These are phyloP conservation scores for Galleria mellonella DNA, from an alignment of 1,140 invertebrate genomes.

Conservation along the genomic window DNA sequence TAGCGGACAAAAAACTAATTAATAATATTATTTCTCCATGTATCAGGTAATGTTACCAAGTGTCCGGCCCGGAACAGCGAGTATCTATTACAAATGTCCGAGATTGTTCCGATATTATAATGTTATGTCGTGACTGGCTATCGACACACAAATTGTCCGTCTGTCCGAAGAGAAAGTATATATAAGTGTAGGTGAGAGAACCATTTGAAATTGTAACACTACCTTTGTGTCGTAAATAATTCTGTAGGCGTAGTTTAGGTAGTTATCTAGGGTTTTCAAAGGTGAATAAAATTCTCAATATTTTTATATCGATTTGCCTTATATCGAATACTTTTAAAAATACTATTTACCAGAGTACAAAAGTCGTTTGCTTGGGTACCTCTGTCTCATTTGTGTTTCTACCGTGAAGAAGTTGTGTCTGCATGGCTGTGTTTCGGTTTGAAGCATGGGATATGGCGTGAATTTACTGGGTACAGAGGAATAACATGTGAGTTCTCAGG, in stretches of 20 bases:
- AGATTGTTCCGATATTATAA: slow-evolving; percentile 3
- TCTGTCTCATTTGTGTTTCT: no score
- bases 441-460: no score
- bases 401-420: no score
- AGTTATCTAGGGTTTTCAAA: no score
- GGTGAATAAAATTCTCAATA: no score
- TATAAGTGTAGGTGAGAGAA: slow-evolving; percentile 3
- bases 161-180: slow-evolving; percentile 9
- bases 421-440: no score
- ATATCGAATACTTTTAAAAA: no score
- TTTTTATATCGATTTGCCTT: no score
- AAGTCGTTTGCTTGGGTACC: no score
- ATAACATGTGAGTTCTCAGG: no score
- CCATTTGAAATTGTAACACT: slow-evolving; percentile 6
- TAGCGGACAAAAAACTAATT: not conserved
- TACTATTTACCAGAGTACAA: no score
- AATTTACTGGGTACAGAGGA: no score
- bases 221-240: slow-evolving; percentile 7
- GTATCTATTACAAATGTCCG: not conserved
- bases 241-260: not conserved
- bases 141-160: slow-evolving; percentile 8
- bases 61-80: not conserved
- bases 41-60: not conserved
- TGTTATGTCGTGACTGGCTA: slow-evolving; percentile 12
- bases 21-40: not conserved